Evolutionary conservation across 2,113 vertebrate species (phyloP).

Genomic region (Symphodus melops): DNA sequence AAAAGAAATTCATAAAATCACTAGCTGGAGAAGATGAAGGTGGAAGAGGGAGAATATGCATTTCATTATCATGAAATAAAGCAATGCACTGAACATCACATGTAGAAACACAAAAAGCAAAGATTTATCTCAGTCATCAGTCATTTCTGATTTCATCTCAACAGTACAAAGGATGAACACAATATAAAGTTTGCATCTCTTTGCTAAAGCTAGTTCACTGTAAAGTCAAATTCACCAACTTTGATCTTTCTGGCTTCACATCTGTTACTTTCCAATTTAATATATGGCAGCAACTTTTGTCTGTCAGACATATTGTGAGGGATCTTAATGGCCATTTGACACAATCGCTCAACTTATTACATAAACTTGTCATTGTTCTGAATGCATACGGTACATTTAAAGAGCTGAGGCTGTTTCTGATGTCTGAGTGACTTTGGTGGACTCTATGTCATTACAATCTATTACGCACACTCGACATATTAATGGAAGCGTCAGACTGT

Average conservation of each 20-base stretch:
- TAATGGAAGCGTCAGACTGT: neutral
- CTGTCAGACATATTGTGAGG: neutral
- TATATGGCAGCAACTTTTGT: neutral
- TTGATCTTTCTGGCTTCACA: neutral
- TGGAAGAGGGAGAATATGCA: neutral
- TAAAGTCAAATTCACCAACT: neutral
- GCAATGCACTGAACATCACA: neutral
- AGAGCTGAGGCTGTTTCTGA: neutral
- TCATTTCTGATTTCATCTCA: neutral
- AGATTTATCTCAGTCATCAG: neutral
- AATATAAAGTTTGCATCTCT: neutral
- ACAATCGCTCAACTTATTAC: neutral
- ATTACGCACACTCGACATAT: neutral
- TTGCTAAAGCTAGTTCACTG: neutral
- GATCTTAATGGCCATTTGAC: neutral
- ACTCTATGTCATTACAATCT: neutral
- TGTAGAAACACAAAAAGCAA: neutral
- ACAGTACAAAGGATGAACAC: neutral
- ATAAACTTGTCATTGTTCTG: neutral
- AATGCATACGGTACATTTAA: neutral
- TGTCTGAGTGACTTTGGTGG: neutral
- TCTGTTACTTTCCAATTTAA: neutral
- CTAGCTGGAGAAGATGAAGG: neutral
- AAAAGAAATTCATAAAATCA: neutral
- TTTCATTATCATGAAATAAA: neutral